Evolutionary conservation across 2,797 vertebrate species (phyloP).

Genomic region (Ambastaia sidthimunki): DNA sequence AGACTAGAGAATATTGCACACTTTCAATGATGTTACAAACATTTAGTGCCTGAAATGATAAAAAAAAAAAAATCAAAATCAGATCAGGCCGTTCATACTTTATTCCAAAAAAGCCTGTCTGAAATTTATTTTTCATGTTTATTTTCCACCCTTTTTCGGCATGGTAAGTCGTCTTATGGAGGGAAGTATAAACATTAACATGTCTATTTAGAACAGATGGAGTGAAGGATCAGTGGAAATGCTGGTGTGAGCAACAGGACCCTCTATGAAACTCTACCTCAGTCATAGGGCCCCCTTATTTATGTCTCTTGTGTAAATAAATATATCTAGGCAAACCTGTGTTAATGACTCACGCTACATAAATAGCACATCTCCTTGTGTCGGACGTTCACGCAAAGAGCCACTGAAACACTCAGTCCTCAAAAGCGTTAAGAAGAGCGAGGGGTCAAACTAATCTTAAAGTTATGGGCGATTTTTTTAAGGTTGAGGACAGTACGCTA

Average conservation of each 20-base stretch:
- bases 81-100: too few relatives aligned
- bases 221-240: conserved; percentile 62
- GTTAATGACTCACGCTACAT: conserved; percentile 81
- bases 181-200: conserved; percentile 58
- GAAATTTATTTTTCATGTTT: conserved; percentile 18
- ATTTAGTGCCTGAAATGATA: too few relatives aligned
- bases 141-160: conserved; percentile 39
- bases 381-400: conserved; percentile 66
- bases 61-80: too few relatives aligned
- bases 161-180: conserved; percentile 23
- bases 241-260: conserved; percentile 66
- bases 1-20: too few relatives aligned
- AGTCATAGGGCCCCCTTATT: conserved; percentile 74
- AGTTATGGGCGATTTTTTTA: conserved; percentile 28
- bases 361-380: conserved; percentile 77
- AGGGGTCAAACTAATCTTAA: conserved; percentile 42
- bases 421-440: conserved; percentile 33
- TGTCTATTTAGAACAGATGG: conserved; percentile 69
- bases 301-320: conserved; percentile 85
- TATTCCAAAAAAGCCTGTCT: too few relatives aligned
- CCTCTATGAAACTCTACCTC: conserved; percentile 76
- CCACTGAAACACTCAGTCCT: conserved; percentile 39
- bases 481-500: background rate
- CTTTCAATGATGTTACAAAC: too few relatives aligned
- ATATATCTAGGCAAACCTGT: conserved; percentile 81